Base-by-base conservation (phyloP, 1,140 invertebrate species). In the Pachyrhynchus sulphureomaculatus region DNA sequence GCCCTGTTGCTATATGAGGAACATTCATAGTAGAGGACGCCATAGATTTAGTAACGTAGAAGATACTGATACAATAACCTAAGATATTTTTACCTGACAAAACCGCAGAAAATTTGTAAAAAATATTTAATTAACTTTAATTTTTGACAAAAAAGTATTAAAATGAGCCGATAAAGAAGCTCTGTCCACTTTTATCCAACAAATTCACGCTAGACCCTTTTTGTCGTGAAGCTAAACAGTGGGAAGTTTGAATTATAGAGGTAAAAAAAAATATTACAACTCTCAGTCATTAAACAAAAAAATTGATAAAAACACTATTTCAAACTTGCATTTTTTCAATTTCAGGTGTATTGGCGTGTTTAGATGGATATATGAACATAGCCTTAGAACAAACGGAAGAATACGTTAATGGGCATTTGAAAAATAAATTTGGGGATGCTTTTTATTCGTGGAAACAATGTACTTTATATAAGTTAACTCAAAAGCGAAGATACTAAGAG, bases 351-450 rank as follows among this genome's bases (percentile, higher is more conserved):
- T 76, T 99, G 32, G 93, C 95, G 6, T 99, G 96, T 79, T 78
- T 99, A 3, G 98, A 99, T 83, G 98, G 98, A 5, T 99, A 99
- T 76, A 99, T 99, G 97, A 99, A 99, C 77, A 99, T 99, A 72
- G 97, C 97, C 6, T 78, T 99, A 10, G 98, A 99, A 78, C 98
- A 99, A 80, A 99, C 97, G 2, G 98, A 99, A 81, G 98, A 99
- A 78, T 99, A 99, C 80, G 90, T 96, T 0, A 98, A 99, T 79
- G 98, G 98, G 1, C 96, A 99, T 76, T 80, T 99, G 10, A 99
- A 99, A 77, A 97, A 99, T 71, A 99, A 99, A 81, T 99, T 98
- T 80, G 97, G 96, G 1, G 96, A 99, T 85, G 95, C 96, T 6
- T 99, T n/a, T 99, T 73, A 98, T 99, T 67, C 81, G 97, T 72